phyloP scores from a whole-genome alignment of 2,113 vertebrate genomes.

The Etia nguti region DNA sequence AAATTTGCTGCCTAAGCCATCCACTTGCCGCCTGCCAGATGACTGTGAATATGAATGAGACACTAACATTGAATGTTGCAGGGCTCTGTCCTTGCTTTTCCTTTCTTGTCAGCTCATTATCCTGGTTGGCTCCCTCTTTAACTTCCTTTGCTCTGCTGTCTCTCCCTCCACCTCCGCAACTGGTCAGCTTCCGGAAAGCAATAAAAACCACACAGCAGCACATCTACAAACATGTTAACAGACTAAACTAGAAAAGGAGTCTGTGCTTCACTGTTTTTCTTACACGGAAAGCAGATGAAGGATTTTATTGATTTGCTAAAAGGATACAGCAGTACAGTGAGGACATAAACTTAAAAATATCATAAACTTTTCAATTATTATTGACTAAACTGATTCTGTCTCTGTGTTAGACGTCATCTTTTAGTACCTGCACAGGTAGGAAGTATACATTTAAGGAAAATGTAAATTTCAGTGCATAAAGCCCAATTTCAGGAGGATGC shows the following conservation, averaged over 20 bases:
- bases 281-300: neutral
- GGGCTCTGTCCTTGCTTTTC: slow-evolving; percentile 46
- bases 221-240: slow-evolving; percentile 11
- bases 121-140: slow-evolving; percentile 20
- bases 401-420: neutral
- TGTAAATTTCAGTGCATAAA: neutral
- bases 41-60: slow-evolving; percentile 63
- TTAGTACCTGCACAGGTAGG: neutral
- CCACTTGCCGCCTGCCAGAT: slow-evolving; percentile 35
- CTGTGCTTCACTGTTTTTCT: neutral
- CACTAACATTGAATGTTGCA: slow-evolving; percentile 37
- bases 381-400: neutral
- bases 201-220: neutral
- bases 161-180: neutral
- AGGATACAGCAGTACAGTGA: neutral
- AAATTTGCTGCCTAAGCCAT: slow-evolving; percentile 45
- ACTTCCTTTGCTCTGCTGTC: slow-evolving; percentile 19
- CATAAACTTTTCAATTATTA: neutral
- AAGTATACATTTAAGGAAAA: neutral
- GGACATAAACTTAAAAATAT: neutral
- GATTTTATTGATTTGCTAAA: neutral
- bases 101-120: slow-evolving; percentile 52
- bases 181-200: neutral
- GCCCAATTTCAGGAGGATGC: neutral
- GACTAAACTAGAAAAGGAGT: neutral